phyloP scores from a whole-genome alignment of 2,797 vertebrate genomes.

The Leontopithecus rosalia region DNA sequence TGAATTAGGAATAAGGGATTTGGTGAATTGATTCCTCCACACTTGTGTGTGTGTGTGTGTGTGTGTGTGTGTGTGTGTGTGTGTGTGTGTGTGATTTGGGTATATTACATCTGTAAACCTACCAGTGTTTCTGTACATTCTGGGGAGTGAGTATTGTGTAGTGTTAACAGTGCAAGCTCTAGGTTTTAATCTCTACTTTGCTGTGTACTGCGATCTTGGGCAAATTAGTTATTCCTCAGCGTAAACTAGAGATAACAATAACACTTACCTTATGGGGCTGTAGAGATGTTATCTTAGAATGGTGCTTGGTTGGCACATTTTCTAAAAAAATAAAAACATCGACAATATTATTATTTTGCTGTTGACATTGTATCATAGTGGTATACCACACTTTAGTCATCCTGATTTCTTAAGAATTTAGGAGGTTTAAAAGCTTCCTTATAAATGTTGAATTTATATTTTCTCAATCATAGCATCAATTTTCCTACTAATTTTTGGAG shows the following conservation, averaged over 20 bases:
- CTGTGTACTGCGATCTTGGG: background rate
- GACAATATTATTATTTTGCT: background rate
- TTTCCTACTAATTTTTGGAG: background rate
- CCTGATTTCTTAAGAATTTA: slow-evolving; percentile 33
- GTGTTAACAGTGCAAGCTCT: background rate
- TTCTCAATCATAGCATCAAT: slow-evolving; percentile 11
- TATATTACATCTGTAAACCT: background rate
- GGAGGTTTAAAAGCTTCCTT: background rate
- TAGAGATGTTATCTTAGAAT: background rate
- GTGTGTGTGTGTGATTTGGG: background rate
- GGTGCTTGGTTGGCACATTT: background rate
- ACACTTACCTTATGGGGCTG: background rate
- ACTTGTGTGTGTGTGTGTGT: too few relatives aligned
- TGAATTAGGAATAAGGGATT: background rate
- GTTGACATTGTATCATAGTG: background rate
- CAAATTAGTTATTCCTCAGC: background rate
- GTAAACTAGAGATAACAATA: background rate
- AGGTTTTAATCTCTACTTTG: background rate
- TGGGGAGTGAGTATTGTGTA: background rate
- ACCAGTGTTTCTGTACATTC: background rate
- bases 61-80: too few relatives aligned
- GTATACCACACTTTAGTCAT: background rate
- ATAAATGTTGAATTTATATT: slow-evolving; percentile 30
- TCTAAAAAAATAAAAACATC: background rate
- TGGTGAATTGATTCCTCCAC: background rate